A percentile compares a stretch with the other conserved stretches of the same genome.
Conservation (phyloP, 2,797 vertebrate species). For the Pipistrellus kuhlii region DNA sequence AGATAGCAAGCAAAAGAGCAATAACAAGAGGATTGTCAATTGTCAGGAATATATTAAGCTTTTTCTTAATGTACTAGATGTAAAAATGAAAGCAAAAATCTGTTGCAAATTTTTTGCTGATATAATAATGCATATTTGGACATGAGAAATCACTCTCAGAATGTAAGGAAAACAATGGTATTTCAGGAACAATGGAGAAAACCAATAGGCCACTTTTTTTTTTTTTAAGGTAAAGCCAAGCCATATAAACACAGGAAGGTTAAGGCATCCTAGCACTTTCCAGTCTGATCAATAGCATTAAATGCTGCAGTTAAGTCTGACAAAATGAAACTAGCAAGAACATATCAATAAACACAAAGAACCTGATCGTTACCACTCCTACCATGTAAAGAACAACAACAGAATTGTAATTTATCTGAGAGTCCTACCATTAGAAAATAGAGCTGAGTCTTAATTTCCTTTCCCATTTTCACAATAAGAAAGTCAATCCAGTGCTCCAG, state of each 20-base stretch:
- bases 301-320: constrained; percentile 72
- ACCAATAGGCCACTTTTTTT: constrained; percentile 44
- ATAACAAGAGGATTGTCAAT: constrained; percentile 57
- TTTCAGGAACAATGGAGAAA: constrained; percentile 66
- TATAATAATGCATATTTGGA: constrained; percentile 13
- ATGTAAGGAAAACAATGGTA: background rate
- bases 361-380: constrained; percentile 82
- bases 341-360: constrained; percentile 76
- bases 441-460: constrained; percentile 79
- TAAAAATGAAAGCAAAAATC: constrained; percentile 80
- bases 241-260: constrained; percentile 49
- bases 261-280: constrained; percentile 71
- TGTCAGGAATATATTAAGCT: constrained; percentile 55
- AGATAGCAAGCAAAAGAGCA: constrained; percentile 54
- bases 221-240: constrained; percentile 66
- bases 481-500: constrained; percentile 84
- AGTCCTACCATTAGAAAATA: constrained; percentile 77
- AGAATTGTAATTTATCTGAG: constrained; percentile 84
- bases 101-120: constrained; percentile 61
- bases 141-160: constrained; percentile 53
- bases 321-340: constrained; percentile 74
- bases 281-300: constrained; percentile 80
- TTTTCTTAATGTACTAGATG: constrained; percentile 57
- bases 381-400: constrained; percentile 80
- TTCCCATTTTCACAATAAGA: constrained; percentile 83